phyloP scores from a whole-genome alignment of 2,113 vertebrate genomes.

The Platichthys stellatus region DNA sequence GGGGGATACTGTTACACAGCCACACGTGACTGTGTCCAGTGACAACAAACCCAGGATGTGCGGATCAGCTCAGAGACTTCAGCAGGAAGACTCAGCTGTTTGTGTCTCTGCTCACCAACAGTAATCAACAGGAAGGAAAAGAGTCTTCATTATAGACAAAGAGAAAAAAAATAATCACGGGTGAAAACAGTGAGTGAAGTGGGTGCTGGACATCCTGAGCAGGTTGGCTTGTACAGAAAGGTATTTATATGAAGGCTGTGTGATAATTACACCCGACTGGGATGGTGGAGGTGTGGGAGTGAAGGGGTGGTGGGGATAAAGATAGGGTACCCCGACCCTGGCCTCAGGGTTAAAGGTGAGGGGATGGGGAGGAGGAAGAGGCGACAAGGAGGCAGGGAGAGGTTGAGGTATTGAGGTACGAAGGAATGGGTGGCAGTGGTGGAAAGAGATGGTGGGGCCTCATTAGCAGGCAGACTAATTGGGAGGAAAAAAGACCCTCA shows the following conservation, averaged over 20 bases:
- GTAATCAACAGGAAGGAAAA: not conserved
- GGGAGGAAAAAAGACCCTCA: slow-evolving; percentile 79
- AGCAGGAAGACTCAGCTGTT: slow-evolving; percentile 40
- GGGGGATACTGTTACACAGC: slow-evolving; percentile 63
- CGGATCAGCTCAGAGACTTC: slow-evolving; percentile 34
- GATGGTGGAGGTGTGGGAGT: slow-evolving; percentile 53
- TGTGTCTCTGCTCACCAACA: slow-evolving; percentile 2
- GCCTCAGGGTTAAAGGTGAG: slow-evolving; percentile 57
- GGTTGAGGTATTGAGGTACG: slow-evolving; percentile 48
- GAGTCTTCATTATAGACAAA: not conserved
- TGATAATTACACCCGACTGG: slow-evolving; percentile 75
- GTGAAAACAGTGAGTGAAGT: slow-evolving; percentile 1
- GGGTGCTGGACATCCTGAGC: slow-evolving; percentile 11
- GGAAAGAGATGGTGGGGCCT: slow-evolving; percentile 68
- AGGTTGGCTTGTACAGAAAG: slow-evolving; percentile 37
- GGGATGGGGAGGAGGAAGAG: not conserved
- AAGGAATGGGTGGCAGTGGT: slow-evolving; percentile 56
- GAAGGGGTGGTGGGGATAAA: slow-evolving; percentile 32
- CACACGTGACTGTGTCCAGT: slow-evolving; percentile 56
- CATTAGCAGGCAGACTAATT: slow-evolving; percentile 84
- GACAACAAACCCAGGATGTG: slow-evolving; percentile 65
- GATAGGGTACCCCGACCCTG: slow-evolving; percentile 24
- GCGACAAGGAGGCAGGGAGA: slow-evolving; percentile 19
- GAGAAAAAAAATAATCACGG: not conserved
- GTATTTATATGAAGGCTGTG: slow-evolving; percentile 67